Evolutionary conservation across 2,888 invertebrate species (phyloP).

Genomic region (Drosophila mimetica): DNA sequence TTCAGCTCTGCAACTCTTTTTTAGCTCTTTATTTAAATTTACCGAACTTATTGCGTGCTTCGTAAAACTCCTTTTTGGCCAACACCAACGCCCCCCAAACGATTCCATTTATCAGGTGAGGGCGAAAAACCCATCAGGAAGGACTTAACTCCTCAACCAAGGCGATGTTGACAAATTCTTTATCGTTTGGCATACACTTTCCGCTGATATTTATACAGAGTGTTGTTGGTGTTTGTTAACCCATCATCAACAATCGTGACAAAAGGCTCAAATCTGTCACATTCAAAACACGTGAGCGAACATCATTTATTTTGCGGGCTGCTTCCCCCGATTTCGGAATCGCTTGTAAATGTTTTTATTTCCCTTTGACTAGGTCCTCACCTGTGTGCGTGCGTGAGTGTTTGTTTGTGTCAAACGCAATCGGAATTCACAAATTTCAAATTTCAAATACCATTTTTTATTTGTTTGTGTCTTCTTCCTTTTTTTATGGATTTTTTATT

Average conservation of each 20-base stretch:
- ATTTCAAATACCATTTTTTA: constrained; percentile 65
- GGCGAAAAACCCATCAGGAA: constrained; percentile 51
- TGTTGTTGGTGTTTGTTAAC: constrained; percentile 63
- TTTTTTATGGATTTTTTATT: constrained; percentile 23
- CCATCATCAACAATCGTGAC: constrained; percentile 79
- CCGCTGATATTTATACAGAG: constrained; percentile 24
- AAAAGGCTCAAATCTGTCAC: constrained; percentile 80
- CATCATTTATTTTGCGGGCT: constrained; percentile 73
- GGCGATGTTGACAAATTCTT: constrained; percentile 70
- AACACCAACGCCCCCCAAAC: constrained; percentile 4
- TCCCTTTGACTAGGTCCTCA: constrained; percentile 44
- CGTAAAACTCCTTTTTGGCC: constrained; percentile 14
- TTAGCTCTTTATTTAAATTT: constrained; percentile 7
- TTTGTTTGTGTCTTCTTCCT: constrained; percentile 16
- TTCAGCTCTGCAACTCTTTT: neutral
- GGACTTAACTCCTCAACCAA: constrained; percentile 56
- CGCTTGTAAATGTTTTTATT: constrained; percentile 66
- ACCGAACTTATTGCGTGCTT: too few species aligned
- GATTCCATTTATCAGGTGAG: constrained; percentile 65
- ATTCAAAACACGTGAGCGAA: constrained; percentile 74
- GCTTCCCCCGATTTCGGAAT: constrained; percentile 37
- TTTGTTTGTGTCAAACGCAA: constrained; percentile 63
- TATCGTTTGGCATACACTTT: constrained; percentile 42
- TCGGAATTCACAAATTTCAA: constrained; percentile 67
- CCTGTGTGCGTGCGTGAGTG: constrained; percentile 26